These are phyloP conservation scores for Hyla sarda DNA, from an alignment of 2,113 vertebrate species.

Conservation along the genomic window DNA sequence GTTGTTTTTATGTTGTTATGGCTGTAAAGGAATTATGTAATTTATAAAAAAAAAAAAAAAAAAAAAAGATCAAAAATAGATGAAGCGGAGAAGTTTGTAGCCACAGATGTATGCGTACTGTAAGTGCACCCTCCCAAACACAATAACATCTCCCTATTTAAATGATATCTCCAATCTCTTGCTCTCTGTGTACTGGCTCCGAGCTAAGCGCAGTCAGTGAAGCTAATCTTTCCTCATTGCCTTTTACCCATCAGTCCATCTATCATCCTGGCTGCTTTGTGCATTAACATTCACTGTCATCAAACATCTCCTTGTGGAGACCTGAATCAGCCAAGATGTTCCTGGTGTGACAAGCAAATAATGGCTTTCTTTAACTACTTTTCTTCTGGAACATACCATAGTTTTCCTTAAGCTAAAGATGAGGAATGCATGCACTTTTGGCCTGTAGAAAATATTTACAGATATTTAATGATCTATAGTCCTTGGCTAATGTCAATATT, in stretches of 20 bases:
- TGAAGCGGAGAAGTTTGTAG: neutral
- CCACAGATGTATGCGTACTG: neutral
- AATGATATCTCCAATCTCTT: constrained; percentile 40
- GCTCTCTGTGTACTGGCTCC: constrained; percentile 40
- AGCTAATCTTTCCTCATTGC: constrained; percentile 51
- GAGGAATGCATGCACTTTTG: constrained; percentile 45
- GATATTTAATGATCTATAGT: constrained; percentile 29
- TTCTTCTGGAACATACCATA: constrained; percentile 18
- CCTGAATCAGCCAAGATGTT: constrained; percentile 50
- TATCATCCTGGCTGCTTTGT: constrained; percentile 51
- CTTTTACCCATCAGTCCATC: constrained; percentile 49
- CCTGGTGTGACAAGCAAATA: constrained; percentile 52
- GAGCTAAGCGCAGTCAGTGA: constrained; percentile 51
- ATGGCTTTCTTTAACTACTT: constrained; percentile 57
- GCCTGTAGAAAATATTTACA: constrained; percentile 30
- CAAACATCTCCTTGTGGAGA: constrained; percentile 46
- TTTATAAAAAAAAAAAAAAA: no score
- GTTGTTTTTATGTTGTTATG: no score
- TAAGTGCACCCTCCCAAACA: constrained; percentile 3
- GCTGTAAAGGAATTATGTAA: no score
- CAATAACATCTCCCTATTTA: constrained; percentile 41
- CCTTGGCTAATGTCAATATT: constrained; percentile 35
- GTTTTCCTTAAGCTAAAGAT: neutral
- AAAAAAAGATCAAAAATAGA: neutral
- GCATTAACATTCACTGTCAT: constrained; percentile 54